Evolutionary conservation across 2,888 invertebrate genomes (phyloP).

Genomic region (Cyrtodaria siliqua): DNA sequence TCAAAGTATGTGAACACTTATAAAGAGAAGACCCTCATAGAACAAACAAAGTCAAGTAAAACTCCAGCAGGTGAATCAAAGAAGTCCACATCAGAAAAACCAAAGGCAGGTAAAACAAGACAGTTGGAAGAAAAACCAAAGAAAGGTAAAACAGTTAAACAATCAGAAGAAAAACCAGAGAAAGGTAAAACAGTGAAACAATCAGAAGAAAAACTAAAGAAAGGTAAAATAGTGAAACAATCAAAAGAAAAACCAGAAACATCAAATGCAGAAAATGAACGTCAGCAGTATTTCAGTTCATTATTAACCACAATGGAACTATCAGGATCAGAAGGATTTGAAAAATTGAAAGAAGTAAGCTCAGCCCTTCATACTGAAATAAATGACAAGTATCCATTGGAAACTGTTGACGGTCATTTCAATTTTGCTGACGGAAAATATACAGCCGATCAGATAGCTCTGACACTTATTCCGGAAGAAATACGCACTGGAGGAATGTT

Average conservation of each 20-base stretch:
- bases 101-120: constrained; percentile 27
- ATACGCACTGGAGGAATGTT: constrained; percentile 22
- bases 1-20: constrained; percentile 42
- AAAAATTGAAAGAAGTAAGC: constrained; percentile 19
- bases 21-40: constrained; percentile 32
- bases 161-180: constrained; percentile 22
- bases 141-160: constrained; percentile 25
- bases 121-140: constrained; percentile 19
- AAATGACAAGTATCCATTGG: constrained; percentile 27
- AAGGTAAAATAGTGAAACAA: too few species aligned
- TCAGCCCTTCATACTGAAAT: constrained; percentile 31
- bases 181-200: constrained; percentile 18
- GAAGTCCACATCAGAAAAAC: constrained; percentile 34
- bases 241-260: constrained; percentile 13
- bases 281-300: constrained; percentile 41
- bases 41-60: constrained; percentile 30
- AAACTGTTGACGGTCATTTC: constrained; percentile 18
- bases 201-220: constrained; percentile 17
- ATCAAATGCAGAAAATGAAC: constrained; percentile 36
- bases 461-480: constrained; percentile 36
- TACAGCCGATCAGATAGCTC: constrained; percentile 37
- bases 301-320: constrained; percentile 36
- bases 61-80: constrained; percentile 32
- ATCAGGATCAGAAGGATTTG: constrained; percentile 33
- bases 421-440: constrained; percentile 31